Conservation (phyloP, 2,113 vertebrate genomes). For the Tautogolabrus adspersus region DNA sequence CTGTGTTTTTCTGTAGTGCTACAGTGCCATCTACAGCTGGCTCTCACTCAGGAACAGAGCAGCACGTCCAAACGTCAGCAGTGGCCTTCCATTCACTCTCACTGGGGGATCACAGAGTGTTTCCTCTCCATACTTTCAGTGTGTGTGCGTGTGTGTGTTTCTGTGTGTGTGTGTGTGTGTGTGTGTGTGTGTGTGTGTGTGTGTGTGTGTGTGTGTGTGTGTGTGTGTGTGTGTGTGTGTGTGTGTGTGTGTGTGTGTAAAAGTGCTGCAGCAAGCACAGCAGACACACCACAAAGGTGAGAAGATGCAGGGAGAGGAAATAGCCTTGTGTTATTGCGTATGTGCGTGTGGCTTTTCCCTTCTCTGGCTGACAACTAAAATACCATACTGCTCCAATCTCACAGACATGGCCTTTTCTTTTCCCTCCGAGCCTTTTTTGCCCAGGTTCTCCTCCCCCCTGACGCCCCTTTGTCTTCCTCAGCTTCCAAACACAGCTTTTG, state of each 20-base stretch:
- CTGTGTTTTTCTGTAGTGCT: slow-evolving; percentile 57
- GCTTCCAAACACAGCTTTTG: slow-evolving; percentile 10
- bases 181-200: neutral
- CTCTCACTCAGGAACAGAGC: neutral
- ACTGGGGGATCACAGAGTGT: slow-evolving; percentile 57
- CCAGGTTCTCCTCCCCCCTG: neutral
- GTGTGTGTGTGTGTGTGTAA: neutral
- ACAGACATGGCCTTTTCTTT: slow-evolving; percentile 66
- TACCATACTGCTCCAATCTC: slow-evolving; percentile 53
- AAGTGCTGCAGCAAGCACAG: slow-evolving; percentile 30
- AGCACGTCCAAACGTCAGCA: slow-evolving; percentile 36
- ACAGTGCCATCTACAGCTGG: slow-evolving; percentile 80
- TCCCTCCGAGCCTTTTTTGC: slow-evolving; percentile 18
- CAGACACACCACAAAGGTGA: slow-evolving; percentile 60
- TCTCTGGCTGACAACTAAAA: slow-evolving; percentile 66
- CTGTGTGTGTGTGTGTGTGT: neutral
- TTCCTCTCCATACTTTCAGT: slow-evolving; percentile 30
- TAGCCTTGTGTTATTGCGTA: slow-evolving; percentile 42
- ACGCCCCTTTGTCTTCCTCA: neutral
- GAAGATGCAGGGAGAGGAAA: slow-evolving; percentile 60
- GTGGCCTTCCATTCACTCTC: slow-evolving; percentile 69
- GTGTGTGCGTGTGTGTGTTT: no score
- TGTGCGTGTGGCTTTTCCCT: slow-evolving; percentile 54
- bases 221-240: slow-evolving; percentile 3
- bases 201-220: neutral